A percentile compares a stretch with the other conserved stretches of the same genome.
Conservation (phyloP, 2,888 invertebrate genomes). For the Drosophila pegasa region DNA sequence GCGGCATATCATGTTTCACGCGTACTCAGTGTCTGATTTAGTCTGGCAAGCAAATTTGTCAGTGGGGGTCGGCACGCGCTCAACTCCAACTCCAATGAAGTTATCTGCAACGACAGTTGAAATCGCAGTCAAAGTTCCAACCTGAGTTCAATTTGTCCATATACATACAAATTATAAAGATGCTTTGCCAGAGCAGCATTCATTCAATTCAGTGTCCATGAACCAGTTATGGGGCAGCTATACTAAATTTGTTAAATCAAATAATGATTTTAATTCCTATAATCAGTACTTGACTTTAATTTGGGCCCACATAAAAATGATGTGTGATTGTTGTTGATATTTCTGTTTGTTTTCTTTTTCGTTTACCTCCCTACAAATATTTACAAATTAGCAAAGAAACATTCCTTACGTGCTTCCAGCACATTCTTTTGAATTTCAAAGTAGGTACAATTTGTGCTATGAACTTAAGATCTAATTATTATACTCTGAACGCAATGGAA, state of each 20-base stretch:
- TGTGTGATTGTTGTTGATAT: no score
- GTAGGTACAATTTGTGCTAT: no score
- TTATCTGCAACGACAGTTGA: constrained; percentile 60
- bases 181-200: background rate
- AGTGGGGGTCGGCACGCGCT: constrained; percentile 85
- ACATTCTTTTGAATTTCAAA: no score
- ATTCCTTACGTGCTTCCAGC: no score
- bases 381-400: no score
- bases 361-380: no score
- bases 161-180: background rate
- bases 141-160: background rate
- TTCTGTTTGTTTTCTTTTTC: no score
- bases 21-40: constrained; percentile 64
- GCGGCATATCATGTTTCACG: constrained; percentile 83
- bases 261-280: background rate
- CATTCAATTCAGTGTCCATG: background rate
- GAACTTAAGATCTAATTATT: no score
- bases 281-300: no score
- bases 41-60: constrained; percentile 82
- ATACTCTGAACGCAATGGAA: no score
- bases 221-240: background rate
- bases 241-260: background rate
- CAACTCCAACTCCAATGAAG: constrained; percentile 61
- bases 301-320: no score
- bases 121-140: constrained; percentile 2